Evolutionary conservation across 1,140 invertebrate species (phyloP).

Genomic region (Periplaneta americana): DNA sequence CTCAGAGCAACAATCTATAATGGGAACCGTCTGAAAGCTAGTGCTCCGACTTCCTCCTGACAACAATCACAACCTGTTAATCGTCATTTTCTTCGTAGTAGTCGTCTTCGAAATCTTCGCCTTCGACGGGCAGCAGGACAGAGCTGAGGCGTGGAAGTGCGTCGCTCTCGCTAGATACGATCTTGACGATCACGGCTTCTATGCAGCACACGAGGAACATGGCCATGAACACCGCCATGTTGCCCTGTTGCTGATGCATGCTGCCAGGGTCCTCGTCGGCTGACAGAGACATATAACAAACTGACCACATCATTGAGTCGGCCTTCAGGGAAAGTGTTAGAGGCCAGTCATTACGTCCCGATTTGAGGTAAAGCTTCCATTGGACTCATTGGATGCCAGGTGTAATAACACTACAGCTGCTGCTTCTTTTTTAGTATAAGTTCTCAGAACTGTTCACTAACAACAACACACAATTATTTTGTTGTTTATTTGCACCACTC

Average conservation of each 20-base stretch:
- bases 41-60: too few species aligned
- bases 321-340: slow-evolving; percentile 1
- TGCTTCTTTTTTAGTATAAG: too few species aligned
- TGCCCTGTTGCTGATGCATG: slow-evolving; percentile 16
- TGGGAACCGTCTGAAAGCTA: too few species aligned
- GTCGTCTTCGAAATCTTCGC: not conserved
- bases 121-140: not conserved
- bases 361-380: too few species aligned
- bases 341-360: not conserved
- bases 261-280: not conserved
- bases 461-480: too few species aligned
- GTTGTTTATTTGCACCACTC: too few species aligned
- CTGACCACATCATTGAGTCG: slow-evolving; percentile 9
- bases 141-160: not conserved
- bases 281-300: slow-evolving; percentile 13
- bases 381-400: too few species aligned
- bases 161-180: slow-evolving; percentile 14
- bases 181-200: slow-evolving; percentile 25
- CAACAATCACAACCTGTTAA: not conserved
- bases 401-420: too few species aligned
- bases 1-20: too few species aligned
- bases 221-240: slow-evolving; percentile 26
- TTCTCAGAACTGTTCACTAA: too few species aligned
- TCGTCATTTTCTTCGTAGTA: too few species aligned
- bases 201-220: slow-evolving; percentile 26